These are phyloP conservation scores for Cromileptes altivelis DNA, from an alignment of 2,113 vertebrate genomes.

Conservation along the genomic window DNA sequence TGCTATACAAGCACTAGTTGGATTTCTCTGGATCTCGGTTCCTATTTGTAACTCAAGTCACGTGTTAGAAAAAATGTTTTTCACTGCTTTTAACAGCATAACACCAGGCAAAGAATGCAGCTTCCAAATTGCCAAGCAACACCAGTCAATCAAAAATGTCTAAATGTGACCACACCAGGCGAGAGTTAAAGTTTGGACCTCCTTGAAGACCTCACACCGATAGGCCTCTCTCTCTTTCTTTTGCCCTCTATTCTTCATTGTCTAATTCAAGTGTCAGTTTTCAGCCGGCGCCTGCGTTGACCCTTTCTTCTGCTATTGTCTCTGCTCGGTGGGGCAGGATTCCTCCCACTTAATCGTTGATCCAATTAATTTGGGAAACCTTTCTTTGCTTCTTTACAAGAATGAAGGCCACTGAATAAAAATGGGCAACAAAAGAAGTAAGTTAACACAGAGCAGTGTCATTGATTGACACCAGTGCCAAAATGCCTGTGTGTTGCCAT, in stretches of 20 bases:
- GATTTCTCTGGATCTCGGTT: neutral
- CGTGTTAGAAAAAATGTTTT: neutral
- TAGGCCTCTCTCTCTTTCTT: constrained; percentile 58
- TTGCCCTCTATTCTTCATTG: constrained; percentile 76
- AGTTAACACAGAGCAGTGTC: constrained; percentile 67
- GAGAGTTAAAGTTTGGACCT: constrained; percentile 55
- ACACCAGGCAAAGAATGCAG: constrained; percentile 19
- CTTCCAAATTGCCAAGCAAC: constrained; percentile 38
- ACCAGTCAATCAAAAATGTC: constrained; percentile 35
- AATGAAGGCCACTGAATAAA: constrained; percentile 72
- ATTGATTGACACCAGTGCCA: constrained; percentile 80
- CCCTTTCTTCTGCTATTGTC: constrained; percentile 74
- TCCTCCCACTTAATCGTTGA: constrained; percentile 78
- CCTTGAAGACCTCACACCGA: constrained; percentile 77
- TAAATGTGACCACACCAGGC: constrained; percentile 21
- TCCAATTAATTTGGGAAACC: constrained; percentile 80
- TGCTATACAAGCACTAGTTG: neutral
- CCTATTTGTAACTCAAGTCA: neutral
- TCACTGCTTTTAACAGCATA: neutral
- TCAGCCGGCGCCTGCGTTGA: constrained; percentile 55
- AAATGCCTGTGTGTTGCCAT: constrained; percentile 68
- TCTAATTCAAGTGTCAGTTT: constrained; percentile 83
- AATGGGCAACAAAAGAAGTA: constrained; percentile 69
- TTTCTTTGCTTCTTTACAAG: constrained; percentile 60
- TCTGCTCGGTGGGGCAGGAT: constrained; percentile 60